Percentiles rank a stretch among this genome's conserved stretches.
phyloP scores from a whole-genome alignment of 1,140 invertebrate genomes.

The Plectrocnemia conspersa region DNA sequence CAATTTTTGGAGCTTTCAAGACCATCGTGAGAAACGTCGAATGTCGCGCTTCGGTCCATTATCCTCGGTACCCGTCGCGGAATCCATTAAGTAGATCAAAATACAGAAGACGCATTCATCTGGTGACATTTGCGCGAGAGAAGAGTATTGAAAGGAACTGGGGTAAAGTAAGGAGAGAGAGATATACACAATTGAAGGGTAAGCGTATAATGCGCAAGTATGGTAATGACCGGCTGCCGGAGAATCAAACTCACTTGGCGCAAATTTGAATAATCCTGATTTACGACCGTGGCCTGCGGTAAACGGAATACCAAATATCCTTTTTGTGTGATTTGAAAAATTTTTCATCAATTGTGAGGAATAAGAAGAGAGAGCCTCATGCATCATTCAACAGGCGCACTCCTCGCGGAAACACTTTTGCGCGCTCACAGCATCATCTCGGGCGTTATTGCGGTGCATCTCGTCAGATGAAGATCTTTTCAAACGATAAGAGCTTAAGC shows the following conservation, averaged over 20 bases:
- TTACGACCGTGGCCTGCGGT: conserved; percentile 23
- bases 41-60: not conserved
- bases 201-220: conserved; percentile 3
- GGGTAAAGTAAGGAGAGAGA: not conserved
- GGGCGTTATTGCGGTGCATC: no score
- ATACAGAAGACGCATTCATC: conserved; percentile 14
- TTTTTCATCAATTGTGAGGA: conserved; percentile 22
- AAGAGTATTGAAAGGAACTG: conserved; percentile 5
- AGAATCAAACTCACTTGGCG: conserved; percentile 22
- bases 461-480: no score
- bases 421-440: no score
- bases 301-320: conserved; percentile 26
- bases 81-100: conserved; percentile 24
- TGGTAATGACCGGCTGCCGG: conserved; percentile 17
- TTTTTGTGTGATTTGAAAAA: conserved; percentile 26
- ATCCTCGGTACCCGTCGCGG: no score
- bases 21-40: not conserved
- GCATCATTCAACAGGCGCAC: conserved; percentile 21
- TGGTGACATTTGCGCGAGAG: conserved; percentile 15
- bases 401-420: not conserved
- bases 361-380: conserved; percentile 15
- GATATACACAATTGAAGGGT: conserved; percentile 13
- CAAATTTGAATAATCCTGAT: conserved; percentile 27
- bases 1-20: no score
- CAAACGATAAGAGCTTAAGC: no score